Conservation (phyloP, 2,113 vertebrate genomes). For the Stigmatopora nigra region DNA sequence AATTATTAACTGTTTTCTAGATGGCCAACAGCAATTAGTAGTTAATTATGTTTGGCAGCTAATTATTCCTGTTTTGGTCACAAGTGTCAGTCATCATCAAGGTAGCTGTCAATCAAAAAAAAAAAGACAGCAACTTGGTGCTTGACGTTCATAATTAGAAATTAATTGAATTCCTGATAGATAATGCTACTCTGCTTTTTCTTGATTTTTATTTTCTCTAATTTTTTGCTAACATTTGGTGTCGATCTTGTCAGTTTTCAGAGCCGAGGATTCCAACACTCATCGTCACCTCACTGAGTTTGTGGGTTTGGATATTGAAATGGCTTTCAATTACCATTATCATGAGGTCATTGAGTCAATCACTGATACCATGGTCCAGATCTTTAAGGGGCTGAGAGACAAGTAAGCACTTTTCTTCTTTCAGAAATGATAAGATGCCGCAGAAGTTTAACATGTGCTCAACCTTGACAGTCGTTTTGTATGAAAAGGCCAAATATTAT, state of each 20-base stretch:
- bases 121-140: not conserved
- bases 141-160: not conserved
- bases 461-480: slow-evolving; percentile 12
- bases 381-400: slow-evolving; percentile 96
- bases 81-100: not conserved
- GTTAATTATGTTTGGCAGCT: slow-evolving; percentile 11
- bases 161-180: not conserved
- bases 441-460: not conserved
- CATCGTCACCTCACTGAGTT: slow-evolving; percentile 97
- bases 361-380: slow-evolving; percentile 94
- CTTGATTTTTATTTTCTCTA: not conserved
- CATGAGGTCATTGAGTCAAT: slow-evolving; percentile 96
- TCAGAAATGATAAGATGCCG: not conserved
- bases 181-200: not conserved
- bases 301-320: slow-evolving; percentile 98
- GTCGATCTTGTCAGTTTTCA: slow-evolving; percentile 78
- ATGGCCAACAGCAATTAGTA: slow-evolving; percentile 1
- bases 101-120: not conserved
- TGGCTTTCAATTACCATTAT: slow-evolving; percentile 98
- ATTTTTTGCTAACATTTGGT: not conserved
- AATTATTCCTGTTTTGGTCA: not conserved
- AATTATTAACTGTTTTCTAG: not conserved
- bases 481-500: slow-evolving; percentile 11
- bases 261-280: slow-evolving; percentile 97
- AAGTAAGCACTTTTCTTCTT: slow-evolving; percentile 67